Evolutionary conservation across 2,888 invertebrate species (phyloP).

Genomic region (Leptogaster cylindrica): DNA sequence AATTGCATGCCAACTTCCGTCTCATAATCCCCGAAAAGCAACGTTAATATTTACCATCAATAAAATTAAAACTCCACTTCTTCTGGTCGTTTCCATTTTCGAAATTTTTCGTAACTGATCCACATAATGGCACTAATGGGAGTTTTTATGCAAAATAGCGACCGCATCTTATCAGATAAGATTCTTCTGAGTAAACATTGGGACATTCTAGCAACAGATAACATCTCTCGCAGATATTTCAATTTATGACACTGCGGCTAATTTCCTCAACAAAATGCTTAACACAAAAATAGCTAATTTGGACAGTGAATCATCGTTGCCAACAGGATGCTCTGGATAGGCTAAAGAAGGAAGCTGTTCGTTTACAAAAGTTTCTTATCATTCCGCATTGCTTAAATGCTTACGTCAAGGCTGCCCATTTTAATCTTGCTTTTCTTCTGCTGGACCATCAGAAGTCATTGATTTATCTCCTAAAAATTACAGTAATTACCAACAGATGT

Average conservation of each 20-base stretch:
- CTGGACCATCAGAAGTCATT: no score
- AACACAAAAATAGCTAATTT: slow-evolving; percentile 1
- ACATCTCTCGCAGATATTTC: slow-evolving; percentile 16
- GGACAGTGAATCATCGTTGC: slow-evolving; percentile 23
- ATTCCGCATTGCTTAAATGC: no score
- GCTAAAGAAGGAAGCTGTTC: no score
- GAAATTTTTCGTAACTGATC: slow-evolving; percentile 59
- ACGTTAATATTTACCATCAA: slow-evolving; percentile 58
- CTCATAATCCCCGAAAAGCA: neutral
- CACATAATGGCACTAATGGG: slow-evolving; percentile 20
- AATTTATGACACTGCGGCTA: slow-evolving; percentile 38
- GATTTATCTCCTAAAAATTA: no score
- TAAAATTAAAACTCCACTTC: slow-evolving; percentile 56
- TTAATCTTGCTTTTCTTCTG: no score
- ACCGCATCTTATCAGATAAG: neutral
- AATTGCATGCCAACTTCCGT: slow-evolving; percentile 17
- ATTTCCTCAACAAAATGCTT: neutral
- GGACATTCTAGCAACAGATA: slow-evolving; percentile 17
- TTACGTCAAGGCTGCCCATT: no score
- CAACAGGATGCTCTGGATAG: slow-evolving; percentile 24
- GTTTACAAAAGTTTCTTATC: no score
- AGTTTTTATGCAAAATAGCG: slow-evolving; percentile 55
- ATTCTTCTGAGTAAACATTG: slow-evolving; percentile 1
- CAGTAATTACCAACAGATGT: no score
- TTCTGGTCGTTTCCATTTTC: slow-evolving; percentile 59